Conservation (phyloP, 2,113 vertebrate genomes). For the Casuarius casuarius region DNA sequence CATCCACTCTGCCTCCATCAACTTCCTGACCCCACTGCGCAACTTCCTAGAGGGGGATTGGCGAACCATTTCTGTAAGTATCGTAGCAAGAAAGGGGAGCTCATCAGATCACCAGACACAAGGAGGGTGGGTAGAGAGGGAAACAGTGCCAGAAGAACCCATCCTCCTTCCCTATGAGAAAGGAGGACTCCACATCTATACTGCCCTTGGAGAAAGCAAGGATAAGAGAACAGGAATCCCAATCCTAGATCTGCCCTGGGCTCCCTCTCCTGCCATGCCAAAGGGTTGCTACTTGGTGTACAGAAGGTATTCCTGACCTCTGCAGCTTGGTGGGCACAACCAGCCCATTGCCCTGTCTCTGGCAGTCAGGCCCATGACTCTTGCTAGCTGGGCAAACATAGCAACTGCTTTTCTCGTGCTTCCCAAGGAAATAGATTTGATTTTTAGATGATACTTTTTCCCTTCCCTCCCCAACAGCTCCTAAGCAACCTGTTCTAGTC, state of each 20-base stretch:
- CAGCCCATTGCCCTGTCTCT: background rate
- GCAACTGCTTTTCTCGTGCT: background rate
- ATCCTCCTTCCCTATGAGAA: background rate
- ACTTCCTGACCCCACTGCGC: constrained; percentile 92
- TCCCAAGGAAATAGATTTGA: background rate
- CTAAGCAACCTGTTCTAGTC: background rate
- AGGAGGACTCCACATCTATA: background rate
- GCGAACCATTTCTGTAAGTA: constrained; percentile 92
- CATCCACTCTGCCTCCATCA: constrained; percentile 87
- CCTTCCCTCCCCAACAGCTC: background rate
- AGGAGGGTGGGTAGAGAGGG: background rate
- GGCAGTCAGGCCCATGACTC: background rate
- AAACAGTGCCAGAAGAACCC: background rate
- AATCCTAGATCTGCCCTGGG: background rate
- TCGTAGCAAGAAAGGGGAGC: background rate
- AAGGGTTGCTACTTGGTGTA: background rate
- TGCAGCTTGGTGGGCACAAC: background rate
- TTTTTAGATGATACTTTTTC: background rate
- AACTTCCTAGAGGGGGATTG: constrained; percentile 99
- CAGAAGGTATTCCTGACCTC: background rate
- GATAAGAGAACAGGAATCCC: background rate
- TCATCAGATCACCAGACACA: fast-evolving
- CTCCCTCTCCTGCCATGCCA: background rate
- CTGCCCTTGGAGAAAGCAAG: background rate
- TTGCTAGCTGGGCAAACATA: background rate